phyloP scores from a whole-genome alignment of 1,140 invertebrate genomes.

The Aphelenchoides fujianensis region DNA sequence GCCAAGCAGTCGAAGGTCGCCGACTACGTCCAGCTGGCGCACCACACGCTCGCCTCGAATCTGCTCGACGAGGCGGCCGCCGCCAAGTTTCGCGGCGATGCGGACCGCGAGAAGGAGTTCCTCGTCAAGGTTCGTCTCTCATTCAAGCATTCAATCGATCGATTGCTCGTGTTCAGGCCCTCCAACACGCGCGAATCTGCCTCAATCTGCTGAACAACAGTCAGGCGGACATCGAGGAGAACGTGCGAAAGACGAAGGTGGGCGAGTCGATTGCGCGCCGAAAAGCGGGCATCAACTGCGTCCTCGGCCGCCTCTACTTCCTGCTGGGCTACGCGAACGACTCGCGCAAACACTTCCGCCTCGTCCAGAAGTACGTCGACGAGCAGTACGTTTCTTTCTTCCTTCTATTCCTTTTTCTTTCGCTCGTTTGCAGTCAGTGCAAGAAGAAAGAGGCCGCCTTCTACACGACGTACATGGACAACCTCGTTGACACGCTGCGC shows the following conservation, averaged over 20 bases:
- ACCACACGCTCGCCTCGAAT: background rate
- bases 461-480: background rate
- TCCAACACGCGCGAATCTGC: background rate
- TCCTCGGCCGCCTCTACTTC: background rate
- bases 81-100: background rate
- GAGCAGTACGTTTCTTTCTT: too few species aligned
- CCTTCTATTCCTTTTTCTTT: too few species aligned
- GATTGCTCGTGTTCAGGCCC: background rate
- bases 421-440: background rate
- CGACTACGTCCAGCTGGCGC: background rate
- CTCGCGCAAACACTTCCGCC: background rate
- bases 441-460: background rate
- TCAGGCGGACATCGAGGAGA: background rate
- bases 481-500: slow-evolving; percentile 5
- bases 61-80: background rate
- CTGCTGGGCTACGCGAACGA: background rate
- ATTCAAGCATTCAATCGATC: background rate
- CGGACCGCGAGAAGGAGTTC: background rate
- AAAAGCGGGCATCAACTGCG: background rate
- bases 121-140: background rate
- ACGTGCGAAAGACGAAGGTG: background rate
- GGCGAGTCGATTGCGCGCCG: background rate
- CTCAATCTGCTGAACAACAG: background rate
- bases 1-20: background rate
- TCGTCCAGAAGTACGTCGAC: background rate